Evolutionary conservation across 2,113 vertebrate species (phyloP).

Genomic region (Phrynosoma blainvillii): DNA sequence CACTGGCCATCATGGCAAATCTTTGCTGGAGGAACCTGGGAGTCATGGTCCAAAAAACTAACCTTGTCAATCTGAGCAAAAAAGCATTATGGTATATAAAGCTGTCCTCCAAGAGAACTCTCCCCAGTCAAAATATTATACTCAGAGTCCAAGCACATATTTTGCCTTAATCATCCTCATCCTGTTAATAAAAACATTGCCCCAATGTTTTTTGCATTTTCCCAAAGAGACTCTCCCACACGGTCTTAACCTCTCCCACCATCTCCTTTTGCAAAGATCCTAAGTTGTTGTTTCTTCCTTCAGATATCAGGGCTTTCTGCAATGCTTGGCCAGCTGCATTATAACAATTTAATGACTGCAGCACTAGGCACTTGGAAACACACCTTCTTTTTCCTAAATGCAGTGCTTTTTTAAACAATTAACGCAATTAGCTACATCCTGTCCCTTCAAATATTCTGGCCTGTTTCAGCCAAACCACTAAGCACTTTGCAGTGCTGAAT

Average conservation of each 20-base stretch:
- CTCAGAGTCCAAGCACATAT: background rate
- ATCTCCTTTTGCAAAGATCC: background rate
- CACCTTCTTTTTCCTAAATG: background rate
- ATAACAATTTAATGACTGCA: background rate
- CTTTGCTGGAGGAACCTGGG: too few relatives aligned
- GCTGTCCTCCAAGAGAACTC: background rate
- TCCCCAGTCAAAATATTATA: background rate
- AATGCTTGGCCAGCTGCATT: slow-evolving; percentile 7
- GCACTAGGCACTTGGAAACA: slow-evolving; percentile 1
- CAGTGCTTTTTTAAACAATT: background rate
- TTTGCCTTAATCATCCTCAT: background rate
- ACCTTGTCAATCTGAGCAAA: too few relatives aligned
- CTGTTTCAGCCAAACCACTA: slow-evolving; percentile 14
- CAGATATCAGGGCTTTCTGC: background rate
- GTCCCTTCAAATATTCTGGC: background rate
- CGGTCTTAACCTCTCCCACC: background rate
- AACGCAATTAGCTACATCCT: slow-evolving; percentile 18
- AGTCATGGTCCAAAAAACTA: too few relatives aligned
- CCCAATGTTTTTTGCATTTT: background rate
- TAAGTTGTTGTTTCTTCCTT: background rate
- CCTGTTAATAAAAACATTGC: background rate
- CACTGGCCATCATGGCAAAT: too few relatives aligned
- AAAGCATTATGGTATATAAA: background rate
- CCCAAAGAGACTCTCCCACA: slow-evolving; percentile 13
- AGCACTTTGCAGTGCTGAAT: background rate